These are phyloP conservation scores for Agapornis canus DNA, from an alignment of 2,797 vertebrate genomes.

Conservation along the genomic window DNA sequence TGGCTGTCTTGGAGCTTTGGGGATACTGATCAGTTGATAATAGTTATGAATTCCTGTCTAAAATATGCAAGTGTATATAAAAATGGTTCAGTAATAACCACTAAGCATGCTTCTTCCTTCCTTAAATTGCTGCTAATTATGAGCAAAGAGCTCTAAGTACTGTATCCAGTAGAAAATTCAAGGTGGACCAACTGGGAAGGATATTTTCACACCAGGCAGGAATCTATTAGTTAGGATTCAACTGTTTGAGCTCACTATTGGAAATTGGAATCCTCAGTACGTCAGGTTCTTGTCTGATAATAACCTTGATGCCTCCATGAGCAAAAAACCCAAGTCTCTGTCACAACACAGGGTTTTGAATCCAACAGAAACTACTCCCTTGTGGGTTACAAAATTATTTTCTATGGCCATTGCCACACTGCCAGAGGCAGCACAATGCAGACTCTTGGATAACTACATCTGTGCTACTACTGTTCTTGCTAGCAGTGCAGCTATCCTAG, in stretches of 20 bases:
- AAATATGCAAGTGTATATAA: not conserved
- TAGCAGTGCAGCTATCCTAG: not conserved
- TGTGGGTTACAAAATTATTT: not conserved
- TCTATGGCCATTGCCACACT: not conserved
- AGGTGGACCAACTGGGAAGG: not conserved
- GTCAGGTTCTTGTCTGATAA: not conserved
- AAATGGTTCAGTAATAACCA: not conserved
- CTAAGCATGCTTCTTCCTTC: not conserved
- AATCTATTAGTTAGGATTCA: not conserved
- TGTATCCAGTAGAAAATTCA: not conserved
- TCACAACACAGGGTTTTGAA: not conserved
- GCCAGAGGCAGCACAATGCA: not conserved
- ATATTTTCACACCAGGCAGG: not conserved
- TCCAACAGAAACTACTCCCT: not conserved
- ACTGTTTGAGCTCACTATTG: not conserved
- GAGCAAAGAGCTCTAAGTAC: not conserved
- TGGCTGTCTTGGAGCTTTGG: not conserved
- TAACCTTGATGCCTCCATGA: not conserved
- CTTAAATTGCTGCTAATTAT: not conserved
- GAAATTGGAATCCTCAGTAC: not conserved
- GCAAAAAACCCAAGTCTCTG: not conserved
- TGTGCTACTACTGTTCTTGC: not conserved
- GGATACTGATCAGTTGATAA: not conserved
- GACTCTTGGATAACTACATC: not conserved
- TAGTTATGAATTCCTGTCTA: not conserved